Conservation (phyloP, 2,888 invertebrate species). For the Cylloceria caligata region DNA sequence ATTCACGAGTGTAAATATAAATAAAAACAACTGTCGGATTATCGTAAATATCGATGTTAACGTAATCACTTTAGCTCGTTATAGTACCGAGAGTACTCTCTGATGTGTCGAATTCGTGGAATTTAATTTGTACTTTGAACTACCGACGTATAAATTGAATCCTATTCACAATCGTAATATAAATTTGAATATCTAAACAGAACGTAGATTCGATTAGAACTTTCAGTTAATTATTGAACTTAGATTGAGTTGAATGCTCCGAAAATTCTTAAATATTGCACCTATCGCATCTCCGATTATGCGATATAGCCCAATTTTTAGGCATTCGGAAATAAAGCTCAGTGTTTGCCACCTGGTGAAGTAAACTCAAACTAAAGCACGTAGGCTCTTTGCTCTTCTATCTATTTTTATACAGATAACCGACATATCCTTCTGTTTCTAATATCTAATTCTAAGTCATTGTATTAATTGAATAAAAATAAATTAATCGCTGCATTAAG, state of each 20-base stretch:
- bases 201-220: slow-evolving; percentile 10
- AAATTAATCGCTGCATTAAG: not conserved
- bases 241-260: not conserved
- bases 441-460: too few relatives aligned
- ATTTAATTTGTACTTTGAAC: slow-evolving; percentile 44
- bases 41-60: too few relatives aligned
- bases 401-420: too few relatives aligned
- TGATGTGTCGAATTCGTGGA: not conserved
- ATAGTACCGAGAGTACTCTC: not conserved
- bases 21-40: slow-evolving; percentile 26
- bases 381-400: too few relatives aligned
- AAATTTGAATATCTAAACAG: not conserved
- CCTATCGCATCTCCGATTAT: too few relatives aligned
- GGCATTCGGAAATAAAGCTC: too few relatives aligned
- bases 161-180: not conserved
- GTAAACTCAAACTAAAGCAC: too few relatives aligned
- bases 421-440: too few relatives aligned
- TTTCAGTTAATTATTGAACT: not conserved
- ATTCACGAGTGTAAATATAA: slow-evolving; percentile 36
- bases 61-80: not conserved
- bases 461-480: not conserved
- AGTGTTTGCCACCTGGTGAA: too few relatives aligned
- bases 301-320: too few relatives aligned
- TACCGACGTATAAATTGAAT: slow-evolving; percentile 32
- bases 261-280: not conserved